Conservation (phyloP, 2,888 invertebrate genomes). For the Mythimna loreyi region DNA sequence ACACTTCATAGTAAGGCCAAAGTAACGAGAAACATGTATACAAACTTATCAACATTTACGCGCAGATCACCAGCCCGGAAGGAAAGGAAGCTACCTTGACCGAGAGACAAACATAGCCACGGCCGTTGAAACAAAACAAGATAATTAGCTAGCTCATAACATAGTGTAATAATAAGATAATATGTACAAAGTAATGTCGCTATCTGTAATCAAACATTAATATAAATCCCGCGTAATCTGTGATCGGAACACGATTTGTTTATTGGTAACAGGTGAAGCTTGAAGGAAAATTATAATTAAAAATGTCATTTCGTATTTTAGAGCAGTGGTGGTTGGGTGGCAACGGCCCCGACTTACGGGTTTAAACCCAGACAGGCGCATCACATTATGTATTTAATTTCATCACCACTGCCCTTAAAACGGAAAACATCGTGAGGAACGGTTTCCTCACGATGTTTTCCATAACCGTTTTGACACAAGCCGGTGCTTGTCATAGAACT, state of each 20-base stretch:
- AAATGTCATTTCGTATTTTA: background rate
- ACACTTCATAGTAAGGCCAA: too few species aligned
- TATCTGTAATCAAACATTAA: conserved; percentile 45
- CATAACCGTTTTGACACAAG: too few species aligned
- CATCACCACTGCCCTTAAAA: too few species aligned
- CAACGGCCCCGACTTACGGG: too few species aligned
- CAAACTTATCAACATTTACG: conserved; percentile 31
- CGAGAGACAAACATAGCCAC: conserved; percentile 43
- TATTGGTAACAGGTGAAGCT: background rate
- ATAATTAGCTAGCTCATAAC: conserved; percentile 45
- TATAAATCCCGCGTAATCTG: conserved; percentile 28
- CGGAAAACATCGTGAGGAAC: too few species aligned
- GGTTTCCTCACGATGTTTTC: too few species aligned
- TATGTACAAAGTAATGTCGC: conserved; percentile 9
- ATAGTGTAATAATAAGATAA: conserved; percentile 33
- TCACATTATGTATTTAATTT: too few species aligned
- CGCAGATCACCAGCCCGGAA: conserved; percentile 45
- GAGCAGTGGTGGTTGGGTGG: too few species aligned
- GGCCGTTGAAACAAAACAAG: conserved; percentile 55
- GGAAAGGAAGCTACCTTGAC: conserved; percentile 52
- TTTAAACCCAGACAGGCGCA: too few species aligned
- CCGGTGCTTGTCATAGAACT: too few species aligned
- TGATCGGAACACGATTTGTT: conserved; percentile 16
- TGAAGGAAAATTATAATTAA: too few species aligned
- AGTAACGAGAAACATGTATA: background rate